A percentile compares a stretch with the other conserved stretches of the same genome.
phyloP scores from a whole-genome alignment of 2,113 vertebrate species.

The Phaethornis superciliosus region DNA sequence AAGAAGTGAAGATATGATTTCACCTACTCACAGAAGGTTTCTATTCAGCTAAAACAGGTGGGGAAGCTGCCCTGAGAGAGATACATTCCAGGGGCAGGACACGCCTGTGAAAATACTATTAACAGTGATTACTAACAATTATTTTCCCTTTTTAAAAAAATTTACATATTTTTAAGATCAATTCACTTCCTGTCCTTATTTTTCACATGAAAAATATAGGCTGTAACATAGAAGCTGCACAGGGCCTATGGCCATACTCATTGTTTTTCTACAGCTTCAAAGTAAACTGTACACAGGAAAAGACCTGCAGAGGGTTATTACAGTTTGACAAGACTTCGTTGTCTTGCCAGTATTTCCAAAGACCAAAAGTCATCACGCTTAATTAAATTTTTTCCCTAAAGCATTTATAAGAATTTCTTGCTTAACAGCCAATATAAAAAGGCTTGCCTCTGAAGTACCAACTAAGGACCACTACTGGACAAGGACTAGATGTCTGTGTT shows the following conservation, averaged over 20 bases:
- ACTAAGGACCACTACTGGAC: neutral
- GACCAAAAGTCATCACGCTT: neutral
- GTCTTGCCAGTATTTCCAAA: neutral
- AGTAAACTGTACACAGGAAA: neutral
- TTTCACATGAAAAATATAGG: neutral
- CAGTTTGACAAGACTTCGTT: neutral
- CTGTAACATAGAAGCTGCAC: neutral
- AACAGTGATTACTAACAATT: neutral
- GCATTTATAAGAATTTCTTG: neutral
- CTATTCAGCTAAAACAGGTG: neutral
- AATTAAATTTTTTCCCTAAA: neutral
- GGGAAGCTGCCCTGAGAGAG: neutral
- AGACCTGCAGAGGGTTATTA: neutral
- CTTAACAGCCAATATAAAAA: neutral
- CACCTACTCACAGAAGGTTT: neutral
- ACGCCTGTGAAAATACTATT: neutral
- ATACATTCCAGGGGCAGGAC: rapidly evolving
- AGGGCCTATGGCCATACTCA: neutral
- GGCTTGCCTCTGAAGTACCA: neutral
- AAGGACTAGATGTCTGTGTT: neutral
- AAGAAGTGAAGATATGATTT: neutral
- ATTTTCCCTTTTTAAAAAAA: neutral
- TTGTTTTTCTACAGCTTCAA: neutral
- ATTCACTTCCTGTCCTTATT: neutral
- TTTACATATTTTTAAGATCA: neutral